Base-by-base conservation (phyloP, 2,888 invertebrate species). In the Enchytraeus crypticus region DNA sequence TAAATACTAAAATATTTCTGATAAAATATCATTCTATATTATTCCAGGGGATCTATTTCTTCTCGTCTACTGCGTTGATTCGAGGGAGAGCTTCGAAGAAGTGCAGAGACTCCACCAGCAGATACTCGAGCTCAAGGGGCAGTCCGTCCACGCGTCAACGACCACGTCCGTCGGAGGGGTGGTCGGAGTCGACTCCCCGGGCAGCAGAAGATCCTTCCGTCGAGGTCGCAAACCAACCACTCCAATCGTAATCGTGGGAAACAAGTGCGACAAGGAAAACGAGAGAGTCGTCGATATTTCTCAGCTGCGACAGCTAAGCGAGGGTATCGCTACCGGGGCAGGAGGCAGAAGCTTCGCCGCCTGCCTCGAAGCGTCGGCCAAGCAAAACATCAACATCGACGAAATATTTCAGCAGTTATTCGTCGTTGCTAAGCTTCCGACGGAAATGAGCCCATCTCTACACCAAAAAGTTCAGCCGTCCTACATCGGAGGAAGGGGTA, bases 321-420 rank as follows among this genome's bases (percentile, higher is more conserved):
- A 57, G 30, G 21, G 29, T 0, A 27, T 5, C 5, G 27, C 33
- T 29, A 32, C 27, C 18, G 32, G 49, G 51, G 26, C 18, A 29
- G 11, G 33, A 34, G 32, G 53, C 18, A 1, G 55, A 23, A 1
- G 1, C n/a, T 0, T 21, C 55, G 23, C 23, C 18, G 57, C 21
- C 34, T 38, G 51, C 34, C 32, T 61, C 11, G 61, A 61, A 23
- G 30, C 51, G 18, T 61, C 61, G 46, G 90, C 90, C 4, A 89
- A 89, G 77, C 86, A 86, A 73, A 89, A 89, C 78, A 82, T 83
- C 67, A 86, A 86, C 72, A 87, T 91, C 57, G 89, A 90, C 73
- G 89, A 90, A 72, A 84, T 89, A 21, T 91, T 90, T 79, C 87
- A 88, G 77, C 87, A 88, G 70, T 83, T 91, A 11, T 91, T 91